Conservation (phyloP, 1,140 invertebrate species). For the Panonychus citri region DNA sequence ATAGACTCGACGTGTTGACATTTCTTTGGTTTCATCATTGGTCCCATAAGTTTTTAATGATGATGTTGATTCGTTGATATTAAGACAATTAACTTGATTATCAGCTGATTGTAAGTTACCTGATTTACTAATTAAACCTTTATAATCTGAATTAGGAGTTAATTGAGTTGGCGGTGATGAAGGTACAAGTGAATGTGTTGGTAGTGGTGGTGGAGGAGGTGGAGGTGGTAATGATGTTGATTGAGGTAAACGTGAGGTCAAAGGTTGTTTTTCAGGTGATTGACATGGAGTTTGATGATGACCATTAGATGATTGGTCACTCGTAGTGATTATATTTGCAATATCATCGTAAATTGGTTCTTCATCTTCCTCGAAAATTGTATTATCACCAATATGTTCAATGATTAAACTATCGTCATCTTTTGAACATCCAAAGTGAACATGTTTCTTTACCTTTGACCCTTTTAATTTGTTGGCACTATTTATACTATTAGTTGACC, state of each 20-base stretch:
- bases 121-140: too few species aligned
- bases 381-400: background rate
- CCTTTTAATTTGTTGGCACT: too few species aligned
- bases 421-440: background rate
- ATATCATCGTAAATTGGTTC: conserved; percentile 1
- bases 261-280: background rate
- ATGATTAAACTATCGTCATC: background rate
- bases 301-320: background rate
- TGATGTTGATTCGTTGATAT: too few species aligned
- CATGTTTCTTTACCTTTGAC: background rate
- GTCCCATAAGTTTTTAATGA: too few species aligned
- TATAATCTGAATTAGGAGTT: too few species aligned
- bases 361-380: background rate
- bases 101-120: too few species aligned
- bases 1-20: too few species aligned
- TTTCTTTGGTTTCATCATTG: too few species aligned
- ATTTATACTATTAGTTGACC: background rate
- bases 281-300: background rate
- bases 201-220: background rate
- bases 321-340: background rate
- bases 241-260: background rate
- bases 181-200: too few species aligned
- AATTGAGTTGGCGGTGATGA: too few species aligned
- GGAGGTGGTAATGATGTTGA: background rate
- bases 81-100: too few species aligned